phyloP scores from a whole-genome alignment of 2,113 vertebrate species.

The Atrichornis clamosus region DNA sequence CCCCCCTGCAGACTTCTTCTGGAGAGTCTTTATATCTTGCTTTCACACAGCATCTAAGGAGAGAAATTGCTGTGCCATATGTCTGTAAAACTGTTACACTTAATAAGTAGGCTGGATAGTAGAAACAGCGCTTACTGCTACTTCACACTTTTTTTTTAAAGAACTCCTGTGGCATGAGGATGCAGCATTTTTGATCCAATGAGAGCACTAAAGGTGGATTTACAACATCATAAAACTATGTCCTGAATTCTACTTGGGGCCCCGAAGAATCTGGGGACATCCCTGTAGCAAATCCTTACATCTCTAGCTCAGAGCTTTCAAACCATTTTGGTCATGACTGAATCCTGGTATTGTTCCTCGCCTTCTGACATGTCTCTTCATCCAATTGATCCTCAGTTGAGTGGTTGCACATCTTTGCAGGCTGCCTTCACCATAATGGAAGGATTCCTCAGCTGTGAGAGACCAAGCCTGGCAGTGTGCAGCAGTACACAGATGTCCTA shows the following conservation, averaged over 20 bases:
- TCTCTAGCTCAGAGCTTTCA: neutral
- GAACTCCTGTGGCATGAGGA: neutral
- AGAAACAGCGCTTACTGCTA: neutral
- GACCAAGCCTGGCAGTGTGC: neutral
- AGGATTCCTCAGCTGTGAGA: constrained; percentile 1
- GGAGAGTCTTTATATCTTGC: neutral
- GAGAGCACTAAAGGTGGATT: neutral
- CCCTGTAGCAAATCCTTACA: neutral
- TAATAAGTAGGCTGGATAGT: neutral
- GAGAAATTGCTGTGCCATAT: neutral
- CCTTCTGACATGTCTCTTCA: neutral
- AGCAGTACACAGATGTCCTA: neutral
- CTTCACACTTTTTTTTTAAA: neutral
- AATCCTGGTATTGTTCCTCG: neutral
- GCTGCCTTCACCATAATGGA: neutral
- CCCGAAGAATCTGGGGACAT: neutral
- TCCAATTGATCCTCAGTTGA: neutral
- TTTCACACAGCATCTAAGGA: neutral
- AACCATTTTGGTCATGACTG: neutral
- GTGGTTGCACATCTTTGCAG: neutral
- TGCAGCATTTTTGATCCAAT: neutral
- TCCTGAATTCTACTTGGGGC: neutral
- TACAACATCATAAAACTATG: neutral
- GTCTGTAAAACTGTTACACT: neutral
- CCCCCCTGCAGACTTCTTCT: neutral